A percentile compares a stretch with the other conserved stretches of the same genome.
phyloP scores from a whole-genome alignment of 2,113 vertebrate species.

The Indri indri region DNA sequence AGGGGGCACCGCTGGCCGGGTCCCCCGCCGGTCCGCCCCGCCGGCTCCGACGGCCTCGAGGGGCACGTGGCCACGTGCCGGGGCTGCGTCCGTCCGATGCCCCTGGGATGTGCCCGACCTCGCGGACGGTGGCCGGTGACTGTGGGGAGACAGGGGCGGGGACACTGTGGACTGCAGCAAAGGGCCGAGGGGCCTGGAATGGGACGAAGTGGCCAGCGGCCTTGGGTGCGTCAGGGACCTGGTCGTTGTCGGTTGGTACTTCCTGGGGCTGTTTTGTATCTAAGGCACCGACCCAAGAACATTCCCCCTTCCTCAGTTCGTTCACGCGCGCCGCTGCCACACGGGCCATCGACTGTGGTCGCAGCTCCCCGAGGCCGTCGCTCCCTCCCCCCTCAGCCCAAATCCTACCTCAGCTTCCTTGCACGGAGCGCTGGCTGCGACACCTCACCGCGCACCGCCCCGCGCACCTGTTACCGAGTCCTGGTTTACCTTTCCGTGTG shows the following conservation, averaged over 20 bases:
- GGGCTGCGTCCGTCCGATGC: neutral
- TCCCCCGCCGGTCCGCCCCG: too few species aligned
- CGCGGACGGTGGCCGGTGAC: neutral
- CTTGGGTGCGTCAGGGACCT: neutral
- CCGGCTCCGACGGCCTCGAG: too few species aligned
- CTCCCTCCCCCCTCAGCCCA: neutral
- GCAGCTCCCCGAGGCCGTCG: neutral
- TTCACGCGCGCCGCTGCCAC: too few species aligned
- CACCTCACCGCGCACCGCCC: fast-evolving
- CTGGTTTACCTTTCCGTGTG: neutral
- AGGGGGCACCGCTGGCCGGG: too few species aligned
- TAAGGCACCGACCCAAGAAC: neutral
- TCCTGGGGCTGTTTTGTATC: neutral
- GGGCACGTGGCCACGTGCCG: fast-evolving
- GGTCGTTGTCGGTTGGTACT: neutral
- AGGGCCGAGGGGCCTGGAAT: neutral
- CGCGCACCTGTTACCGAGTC: neutral
- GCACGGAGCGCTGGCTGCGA: fast-evolving
- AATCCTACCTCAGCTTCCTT: neutral
- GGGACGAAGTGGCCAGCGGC: neutral
- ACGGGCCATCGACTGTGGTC: fast-evolving
- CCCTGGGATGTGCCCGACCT: fast-evolving
- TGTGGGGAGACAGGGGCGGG: neutral
- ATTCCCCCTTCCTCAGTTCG: neutral
- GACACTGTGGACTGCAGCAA: fast-evolving